phyloP scores from a whole-genome alignment of 1,140 invertebrate species.

The Hetaerina americana region DNA sequence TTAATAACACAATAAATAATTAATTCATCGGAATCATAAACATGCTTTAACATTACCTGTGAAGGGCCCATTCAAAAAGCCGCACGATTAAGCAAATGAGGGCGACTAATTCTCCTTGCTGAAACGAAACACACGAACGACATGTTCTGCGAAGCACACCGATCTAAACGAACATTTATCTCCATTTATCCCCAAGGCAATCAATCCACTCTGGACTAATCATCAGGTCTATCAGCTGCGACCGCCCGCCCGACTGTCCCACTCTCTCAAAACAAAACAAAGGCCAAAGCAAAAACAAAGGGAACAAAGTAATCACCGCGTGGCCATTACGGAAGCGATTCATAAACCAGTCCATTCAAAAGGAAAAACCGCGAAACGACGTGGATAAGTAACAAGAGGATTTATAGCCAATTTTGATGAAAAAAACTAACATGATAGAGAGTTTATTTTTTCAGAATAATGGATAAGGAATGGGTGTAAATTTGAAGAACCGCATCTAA shows the following conservation, averaged over 20 bases:
- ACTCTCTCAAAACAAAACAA: neutral
- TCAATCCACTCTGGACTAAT: neutral
- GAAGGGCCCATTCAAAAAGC: no score
- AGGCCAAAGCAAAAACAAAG: neutral
- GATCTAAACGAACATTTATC: neutral
- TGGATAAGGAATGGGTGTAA: no score
- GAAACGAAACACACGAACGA: neutral
- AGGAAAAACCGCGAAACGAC: no score
- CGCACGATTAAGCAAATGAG: neutral
- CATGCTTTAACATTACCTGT: no score
- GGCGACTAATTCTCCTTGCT: neutral
- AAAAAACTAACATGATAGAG: no score
- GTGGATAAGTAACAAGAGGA: no score
- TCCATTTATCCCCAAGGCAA: neutral
- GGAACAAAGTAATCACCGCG: neutral
- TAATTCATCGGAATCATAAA: no score
- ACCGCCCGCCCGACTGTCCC: neutral
- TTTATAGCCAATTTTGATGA: no score
- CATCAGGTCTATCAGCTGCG: neutral
- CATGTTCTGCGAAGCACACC: neutral
- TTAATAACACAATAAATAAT: no score
- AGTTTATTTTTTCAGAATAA: no score
- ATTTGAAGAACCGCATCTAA: no score
- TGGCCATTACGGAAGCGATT: neutral
- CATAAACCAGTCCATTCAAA: no score